These are phyloP conservation scores for Agrotis segetum DNA, from an alignment of 2,888 invertebrate genomes.

Conservation along the genomic window DNA sequence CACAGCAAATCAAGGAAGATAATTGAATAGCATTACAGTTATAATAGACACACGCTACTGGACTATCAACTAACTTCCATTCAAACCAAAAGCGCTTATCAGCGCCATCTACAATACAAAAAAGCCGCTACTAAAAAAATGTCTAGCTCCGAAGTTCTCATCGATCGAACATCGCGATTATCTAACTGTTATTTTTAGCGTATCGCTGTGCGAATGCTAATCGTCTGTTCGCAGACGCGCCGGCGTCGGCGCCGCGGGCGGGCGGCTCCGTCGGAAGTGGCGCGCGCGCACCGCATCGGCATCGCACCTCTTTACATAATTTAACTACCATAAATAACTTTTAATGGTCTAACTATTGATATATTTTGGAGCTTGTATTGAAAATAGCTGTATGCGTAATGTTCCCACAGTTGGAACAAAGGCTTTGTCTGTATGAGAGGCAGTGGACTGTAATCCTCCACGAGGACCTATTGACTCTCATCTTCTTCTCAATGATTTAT, in stretches of 20 bases:
- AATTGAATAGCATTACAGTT: neutral
- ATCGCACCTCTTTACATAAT: conserved; percentile 62
- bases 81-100: conserved; percentile 9
- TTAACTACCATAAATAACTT: conserved; percentile 31
- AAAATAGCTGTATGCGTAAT: neutral
- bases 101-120: conserved; percentile 46
- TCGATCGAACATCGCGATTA: conserved; percentile 56
- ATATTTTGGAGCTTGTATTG: conserved; percentile 30
- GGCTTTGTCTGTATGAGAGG: neutral
- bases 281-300: conserved; percentile 65
- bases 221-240: conserved; percentile 68
- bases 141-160: conserved; percentile 35
- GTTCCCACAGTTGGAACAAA: neutral
- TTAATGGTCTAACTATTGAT: conserved; percentile 35
- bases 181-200: conserved; percentile 66
- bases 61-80: neutral
- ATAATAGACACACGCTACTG: neutral
- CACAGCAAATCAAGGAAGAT: neutral
- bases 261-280: conserved; percentile 65
- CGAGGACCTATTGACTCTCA: neutral
- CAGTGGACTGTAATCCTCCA: neutral
- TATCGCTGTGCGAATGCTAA: conserved; percentile 61
- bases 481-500: too few relatives aligned
- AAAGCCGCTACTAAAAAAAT: conserved; percentile 27
- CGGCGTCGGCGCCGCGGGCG: conserved; percentile 71